Base-by-base conservation (phyloP, 2,888 invertebrate species). In the Fissipunctia ypsillon region DNA sequence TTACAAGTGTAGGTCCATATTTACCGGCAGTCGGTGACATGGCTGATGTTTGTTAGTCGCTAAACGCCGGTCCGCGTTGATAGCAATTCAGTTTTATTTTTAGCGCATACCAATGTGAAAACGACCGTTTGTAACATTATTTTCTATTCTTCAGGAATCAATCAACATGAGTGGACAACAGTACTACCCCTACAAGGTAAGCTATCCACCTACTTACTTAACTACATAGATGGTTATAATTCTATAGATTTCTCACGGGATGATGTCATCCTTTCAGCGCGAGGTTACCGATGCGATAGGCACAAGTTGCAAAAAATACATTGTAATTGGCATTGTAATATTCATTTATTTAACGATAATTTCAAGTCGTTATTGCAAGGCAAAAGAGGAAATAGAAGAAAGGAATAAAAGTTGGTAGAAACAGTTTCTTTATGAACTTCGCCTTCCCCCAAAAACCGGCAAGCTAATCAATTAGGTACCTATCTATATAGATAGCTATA, bases 151-250 rank as follows among this genome's bases (percentile, higher is more conserved):
- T 90, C 92, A 95, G 94, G 91, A 93, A 92, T 89, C 89, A 91
- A 70, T 87, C 95, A 97, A 94, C 92, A 98, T 98, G 98, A 97
- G 97, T 94, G 97, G 97, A 93, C 97, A 98, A 90, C 98, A 98
- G 95, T 98, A 98, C 95, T 98, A 98, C 95, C 98, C 98, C 91
- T 98, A 98, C 97, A 98, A 98, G 97, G 98, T 98, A 94, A 97
- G 97, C 91, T 90, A 89, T 86, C 89, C 90, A 91, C 92, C 92
- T 93, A 93, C 93, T 81, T 77, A 80, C 72, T 64, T 69, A 57
- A 38, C 82, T 83, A 78, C 80, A 77, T 83, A 84, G 80, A 82
- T 87, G 84, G 83, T 80, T 69, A 78, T 73, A 69, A 84, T 86
- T 86, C 84, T 92, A 92, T 93, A 90, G 91, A 91, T 93, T 87